These are phyloP conservation scores for Zoanthus sociatus DNA, from an alignment of 92 coral and sea anemone species.

Conservation along the genomic window DNA sequence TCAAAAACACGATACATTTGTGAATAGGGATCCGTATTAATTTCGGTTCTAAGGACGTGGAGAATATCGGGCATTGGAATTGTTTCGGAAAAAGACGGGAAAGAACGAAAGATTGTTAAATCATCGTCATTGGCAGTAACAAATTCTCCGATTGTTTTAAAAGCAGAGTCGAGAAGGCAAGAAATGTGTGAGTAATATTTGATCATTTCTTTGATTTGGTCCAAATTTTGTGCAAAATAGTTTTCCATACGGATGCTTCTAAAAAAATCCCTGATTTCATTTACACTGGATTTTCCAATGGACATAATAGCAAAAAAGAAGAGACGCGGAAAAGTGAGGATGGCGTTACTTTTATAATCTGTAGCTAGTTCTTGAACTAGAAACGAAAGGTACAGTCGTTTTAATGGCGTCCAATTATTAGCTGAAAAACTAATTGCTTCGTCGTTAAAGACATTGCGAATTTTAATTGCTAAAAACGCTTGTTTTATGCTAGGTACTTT, in stretches of 20 bases:
- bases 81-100: neutral
- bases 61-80: neutral
- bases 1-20: neutral
- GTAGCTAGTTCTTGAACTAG: neutral
- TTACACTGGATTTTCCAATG: neutral
- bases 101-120: neutral
- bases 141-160: neutral
- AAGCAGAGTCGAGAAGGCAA: neutral
- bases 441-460: neutral
- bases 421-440: neutral
- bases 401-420: neutral
- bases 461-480: neutral
- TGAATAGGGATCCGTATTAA: neutral
- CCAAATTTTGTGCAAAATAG: neutral
- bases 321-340: neutral
- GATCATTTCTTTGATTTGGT: neutral
- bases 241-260: neutral
- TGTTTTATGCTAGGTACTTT: slow-evolving; percentile 11
- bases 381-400: neutral
- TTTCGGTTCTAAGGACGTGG: neutral
- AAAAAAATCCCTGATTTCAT: neutral
- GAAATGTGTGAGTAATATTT: neutral
- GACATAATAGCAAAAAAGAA: slow-evolving; percentile 16
- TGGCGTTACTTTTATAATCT: slow-evolving; percentile 3
- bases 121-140: neutral